Base-by-base conservation (phyloP, 2,888 invertebrate species). In the Tolmerus cingulatus region DNA sequence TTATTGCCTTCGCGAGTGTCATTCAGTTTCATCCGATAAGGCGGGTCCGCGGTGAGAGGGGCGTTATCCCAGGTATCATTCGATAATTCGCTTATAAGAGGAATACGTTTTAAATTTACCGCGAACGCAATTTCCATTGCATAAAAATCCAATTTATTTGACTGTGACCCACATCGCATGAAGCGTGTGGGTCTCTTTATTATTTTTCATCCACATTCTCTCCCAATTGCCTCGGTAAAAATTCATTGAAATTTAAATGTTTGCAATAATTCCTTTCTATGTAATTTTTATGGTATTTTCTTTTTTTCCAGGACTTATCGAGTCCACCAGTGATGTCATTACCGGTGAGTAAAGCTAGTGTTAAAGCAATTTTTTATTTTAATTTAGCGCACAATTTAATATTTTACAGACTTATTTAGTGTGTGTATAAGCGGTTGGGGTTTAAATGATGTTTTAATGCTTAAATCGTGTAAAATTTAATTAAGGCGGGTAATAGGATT, bases 61-160 rank as follows among this genome's bases (percentile, higher is more conserved):
- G 37, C 14, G 76, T 34, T 76, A 76, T 76, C n/a, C 37, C 66
- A 66, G 27, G 37, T 76, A 37, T 37, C 76, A 76, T n/a, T 19
- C 40, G 78, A 23, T 78, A 78, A 78, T 78, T 78, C 78, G 40
- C n/a, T 78, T 78, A 78, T 43, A 23, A 76, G 76, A 14, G 76
- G 19, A 76, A 76, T 34, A 37, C 76, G 40, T n/a, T 76, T 76
- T 78, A 78, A 78, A 78, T 78, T 78, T 78, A 78, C 78, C 43
- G 78, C 43, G 66, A 66, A 66, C 23, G 78, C 43, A 78, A 46
- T 40, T 78, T 78, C 27, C 78, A 78, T 43, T 51, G 79, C 5
- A 79, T 79, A 79, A 79, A 79, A 46, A 79, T 79, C 51, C 79
- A 79, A 76, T 76, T 76, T 76, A 76, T 76, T 76, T 37, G 34